Evolutionary conservation across 2,797 vertebrate species (phyloP), one percentile per base, ranked within the genome.

Genomic region (Tolypeutes matacus): DNA sequence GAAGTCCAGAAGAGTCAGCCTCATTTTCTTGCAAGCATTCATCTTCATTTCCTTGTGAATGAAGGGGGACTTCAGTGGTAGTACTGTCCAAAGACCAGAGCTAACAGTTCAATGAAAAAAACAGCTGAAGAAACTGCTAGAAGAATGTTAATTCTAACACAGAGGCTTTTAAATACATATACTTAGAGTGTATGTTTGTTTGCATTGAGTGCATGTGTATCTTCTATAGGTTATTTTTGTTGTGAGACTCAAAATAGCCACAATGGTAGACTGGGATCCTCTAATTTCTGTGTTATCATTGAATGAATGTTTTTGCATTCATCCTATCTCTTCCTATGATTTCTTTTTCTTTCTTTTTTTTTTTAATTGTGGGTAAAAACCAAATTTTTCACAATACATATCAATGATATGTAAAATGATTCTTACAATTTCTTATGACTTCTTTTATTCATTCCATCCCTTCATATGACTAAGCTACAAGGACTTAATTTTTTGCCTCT

Each of bases 1-100:
- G 97, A 97, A 98, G 97, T 76, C 77, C 97, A 96, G 98, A 98
- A 98, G 97, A 98, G 97, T 97, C 95, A 94, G 97, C 81, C 92
- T 97, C 97, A 97, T 98, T 98, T 98, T 96, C 97, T 98, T 95
- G 93, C 95, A 97, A 95, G 95, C 98, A 98, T 98, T 98, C 98
- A 98, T 98, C 98, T 98, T 98, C 97, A 98, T 99, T 98, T 98
- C 93, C 96, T 94, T 95, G 83, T 95, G 96, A 96, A 97, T 98
- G 97, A 97, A 98, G 97, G 90, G 91, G 95, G 80, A 91, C 97
- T 97, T 98, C 96, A 98, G 97, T 96, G 97, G 97, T 96, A 95
- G 97, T 83, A 77, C 97, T 98, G 97, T 97, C 94, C 97, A 95
- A 91, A 87, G 94, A 31, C 87, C 70, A 65, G 95, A 93, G 92